Percentiles rank a stretch among this genome's conserved stretches.
These are phyloP conservation scores for Lichenostomus cassidix DNA, from an alignment of 2,113 vertebrate genomes.

Conservation along the genomic window DNA sequence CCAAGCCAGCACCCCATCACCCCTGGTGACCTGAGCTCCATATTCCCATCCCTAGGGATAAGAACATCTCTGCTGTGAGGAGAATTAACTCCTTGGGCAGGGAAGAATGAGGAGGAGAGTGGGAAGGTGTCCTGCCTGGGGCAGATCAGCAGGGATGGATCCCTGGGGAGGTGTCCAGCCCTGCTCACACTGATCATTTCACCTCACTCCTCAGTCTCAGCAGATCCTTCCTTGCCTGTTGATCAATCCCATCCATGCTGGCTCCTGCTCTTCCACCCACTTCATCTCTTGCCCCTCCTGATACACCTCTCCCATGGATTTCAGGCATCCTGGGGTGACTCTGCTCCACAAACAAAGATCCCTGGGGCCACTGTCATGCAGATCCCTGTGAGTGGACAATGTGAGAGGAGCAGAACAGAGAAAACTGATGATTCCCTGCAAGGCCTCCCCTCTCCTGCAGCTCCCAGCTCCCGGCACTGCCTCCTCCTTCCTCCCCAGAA, in stretches of 20 bases:
- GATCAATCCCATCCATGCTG: neutral
- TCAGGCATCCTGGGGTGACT: neutral
- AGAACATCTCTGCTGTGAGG: neutral
- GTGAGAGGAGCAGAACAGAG: neutral
- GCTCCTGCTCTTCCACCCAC: neutral
- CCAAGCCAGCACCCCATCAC: neutral
- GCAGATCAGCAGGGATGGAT: neutral
- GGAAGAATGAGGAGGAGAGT: neutral
- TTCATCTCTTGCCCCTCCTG: neutral
- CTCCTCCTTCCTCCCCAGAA: neutral
- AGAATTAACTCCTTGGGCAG: neutral
- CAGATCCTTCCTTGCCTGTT: neutral
- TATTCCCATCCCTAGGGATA: neutral
- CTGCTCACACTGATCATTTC: neutral
- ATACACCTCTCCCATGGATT: neutral
- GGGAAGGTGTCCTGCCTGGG: neutral
- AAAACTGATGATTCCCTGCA: neutral
- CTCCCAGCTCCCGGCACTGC: neutral
- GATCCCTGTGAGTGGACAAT: neutral
- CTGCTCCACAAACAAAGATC: neutral
- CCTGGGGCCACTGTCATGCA: neutral
- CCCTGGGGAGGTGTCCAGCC: neutral
- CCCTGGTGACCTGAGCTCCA: rapidly evolving
- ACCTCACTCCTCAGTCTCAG: neutral
- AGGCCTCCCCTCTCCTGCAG: neutral